phyloP scores from a whole-genome alignment of 2,888 invertebrate species.

The Limnephilus auricula region DNA sequence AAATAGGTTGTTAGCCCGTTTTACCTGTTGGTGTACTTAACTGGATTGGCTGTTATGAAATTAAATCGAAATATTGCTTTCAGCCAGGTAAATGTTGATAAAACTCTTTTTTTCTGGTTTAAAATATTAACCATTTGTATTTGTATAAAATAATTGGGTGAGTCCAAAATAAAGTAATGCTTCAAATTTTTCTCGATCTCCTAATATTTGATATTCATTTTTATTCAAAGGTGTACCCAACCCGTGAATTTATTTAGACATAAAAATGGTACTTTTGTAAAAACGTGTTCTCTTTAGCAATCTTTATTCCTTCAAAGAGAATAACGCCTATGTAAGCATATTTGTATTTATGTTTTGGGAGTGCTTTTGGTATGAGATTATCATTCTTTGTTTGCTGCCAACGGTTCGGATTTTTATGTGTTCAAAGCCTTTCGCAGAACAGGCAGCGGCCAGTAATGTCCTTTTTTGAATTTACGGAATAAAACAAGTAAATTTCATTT shows the following conservation, averaged over 20 bases:
- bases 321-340: neutral
- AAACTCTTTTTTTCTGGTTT: no score
- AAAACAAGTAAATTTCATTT: neutral
- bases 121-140: no score
- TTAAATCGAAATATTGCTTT: no score
- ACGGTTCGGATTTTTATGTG: neutral
- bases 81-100: no score
- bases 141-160: neutral
- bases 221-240: neutral
- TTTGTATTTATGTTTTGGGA: neutral
- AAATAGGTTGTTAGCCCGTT: no score
- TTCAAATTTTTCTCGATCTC: neutral
- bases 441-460: neutral
- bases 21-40: no score
- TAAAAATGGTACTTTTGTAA: neutral
- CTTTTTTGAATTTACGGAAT: neutral
- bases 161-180: neutral
- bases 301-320: neutral
- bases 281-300: neutral
- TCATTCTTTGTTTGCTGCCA: neutral
- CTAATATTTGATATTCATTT: neutral
- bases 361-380: neutral
- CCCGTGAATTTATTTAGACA: neutral
- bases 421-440: neutral
- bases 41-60: no score